Conservation (phyloP, 2,888 invertebrate genomes). For the Meiosimyza decipiens region DNA sequence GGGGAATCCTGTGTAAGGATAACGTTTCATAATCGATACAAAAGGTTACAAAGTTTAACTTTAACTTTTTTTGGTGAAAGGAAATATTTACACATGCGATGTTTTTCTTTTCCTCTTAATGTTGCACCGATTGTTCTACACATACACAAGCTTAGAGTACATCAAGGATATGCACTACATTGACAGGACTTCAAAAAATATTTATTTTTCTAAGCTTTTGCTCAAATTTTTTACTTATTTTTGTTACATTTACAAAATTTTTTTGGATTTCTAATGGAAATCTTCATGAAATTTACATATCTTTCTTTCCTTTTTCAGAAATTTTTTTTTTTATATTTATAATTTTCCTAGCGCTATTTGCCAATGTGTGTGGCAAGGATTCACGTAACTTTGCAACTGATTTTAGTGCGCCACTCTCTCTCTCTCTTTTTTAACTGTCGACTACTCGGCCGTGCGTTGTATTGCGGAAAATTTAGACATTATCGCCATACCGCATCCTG, state of each 20-base stretch:
- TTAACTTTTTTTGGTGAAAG: neutral
- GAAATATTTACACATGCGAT: no score
- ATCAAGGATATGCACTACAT: no score
- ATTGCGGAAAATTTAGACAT: conserved; percentile 18
- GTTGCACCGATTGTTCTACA: no score
- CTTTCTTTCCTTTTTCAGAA: neutral
- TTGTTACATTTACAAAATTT: no score
- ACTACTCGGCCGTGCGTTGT: neutral
- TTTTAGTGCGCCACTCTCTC: conserved; percentile 37
- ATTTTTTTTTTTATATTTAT: neutral
- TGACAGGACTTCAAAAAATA: no score
- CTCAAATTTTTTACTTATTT: no score
- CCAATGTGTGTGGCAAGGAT: conserved; percentile 36
- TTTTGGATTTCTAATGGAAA: neutral
- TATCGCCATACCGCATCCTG: conserved; percentile 13
- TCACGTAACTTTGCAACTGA: conserved; percentile 52
- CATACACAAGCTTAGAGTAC: no score
- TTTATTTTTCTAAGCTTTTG: no score
- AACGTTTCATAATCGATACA: conserved; percentile 27
- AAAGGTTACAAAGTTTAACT: conserved; percentile 24
- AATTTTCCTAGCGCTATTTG: neutral
- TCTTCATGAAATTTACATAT: conserved; percentile 1
- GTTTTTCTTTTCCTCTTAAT: no score
- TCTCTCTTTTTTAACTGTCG: neutral
- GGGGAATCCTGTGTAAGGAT: conserved; percentile 11